Base-by-base conservation (phyloP, 2,797 vertebrate species). In the Lophius americanus region DNA sequence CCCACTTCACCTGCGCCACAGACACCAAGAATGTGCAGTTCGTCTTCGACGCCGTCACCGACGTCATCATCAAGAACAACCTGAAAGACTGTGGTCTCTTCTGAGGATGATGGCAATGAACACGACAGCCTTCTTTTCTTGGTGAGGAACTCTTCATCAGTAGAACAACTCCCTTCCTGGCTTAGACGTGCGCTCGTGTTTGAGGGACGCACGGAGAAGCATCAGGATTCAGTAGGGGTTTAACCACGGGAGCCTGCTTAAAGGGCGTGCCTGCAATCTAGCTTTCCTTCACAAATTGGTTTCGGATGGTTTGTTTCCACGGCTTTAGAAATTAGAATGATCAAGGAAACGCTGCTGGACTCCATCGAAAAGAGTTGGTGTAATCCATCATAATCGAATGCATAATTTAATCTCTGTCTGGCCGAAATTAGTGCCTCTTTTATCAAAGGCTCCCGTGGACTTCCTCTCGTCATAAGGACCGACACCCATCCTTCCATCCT, bases 11-110 rank as follows among this genome's bases (percentile, higher is more conserved):
- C 5, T 99, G 97, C 91, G 98, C 98, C 90, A 99, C 98, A 33
- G 98, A 99, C 89, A 99, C 98, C 73, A 99, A 99, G 95, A 99
- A 99, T 60, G 98, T 99, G 91, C 98, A 99, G 91, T 99, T 99
- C 75, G 98, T 99, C 62, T 99, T 99, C 3, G 98, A 99, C 90
- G 98, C 98, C 5, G 98, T 99, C 89, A 99, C 98, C 68, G 98
- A 99, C 75, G 98, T 99, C 89, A 99, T 99, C 92, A 99, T 99
- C 92, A 99, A 99, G 93, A 99, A 99, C 94, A 99, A 99, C 91
- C 95, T 99, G 85, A 99, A 99, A 91, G 98, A 99, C 93, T 99
- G 98, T 80, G 98, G 98, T 64, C 96, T 99, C 85, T 99, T 99
- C 92, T 99, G 91, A 95, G 89, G 87, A 70, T 44, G 35, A 50